Evolutionary conservation across 1,140 invertebrate species (phyloP), one percentile per base, ranked within the genome.

Genomic region (Thaumatotibia leucotreta): DNA sequence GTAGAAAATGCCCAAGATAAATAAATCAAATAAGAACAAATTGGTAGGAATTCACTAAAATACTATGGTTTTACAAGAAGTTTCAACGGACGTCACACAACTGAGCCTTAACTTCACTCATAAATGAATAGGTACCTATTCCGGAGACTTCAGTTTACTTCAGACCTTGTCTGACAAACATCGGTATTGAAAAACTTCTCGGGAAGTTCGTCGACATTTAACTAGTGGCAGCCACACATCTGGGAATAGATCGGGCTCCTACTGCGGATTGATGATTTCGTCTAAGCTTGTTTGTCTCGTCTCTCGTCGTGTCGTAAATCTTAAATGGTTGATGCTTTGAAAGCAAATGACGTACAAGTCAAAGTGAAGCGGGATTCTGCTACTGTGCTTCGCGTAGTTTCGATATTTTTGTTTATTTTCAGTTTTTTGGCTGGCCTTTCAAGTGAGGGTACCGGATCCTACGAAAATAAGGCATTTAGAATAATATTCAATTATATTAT

Each of bases 151-250:
- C 32, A 64, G 69, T 65, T 24, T 27, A 52, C 50, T 52, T 27
- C 24, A 31, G 58, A 32, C 17, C 11, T 62, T 6, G 61, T 62
- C 32, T 73, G 76, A 79, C 69, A 82, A 83, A 85, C 74, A 79
- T 63, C 70, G 61, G 72, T 75, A 83, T 82, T 79, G 81, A 76
- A 79, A 79, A 79, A 82, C 67, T 79, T 81, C 73, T 24, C 61
- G 11, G 20, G 52, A 70, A 71, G 81, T 83, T 84, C 82, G 69
- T 70, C 73, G 79, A 84, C 84, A 79, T 80, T 77, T 77, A 68
- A 58, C 52, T 58, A 78, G 74, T 39, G 73, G 82, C 76, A 70
- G 68, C 52, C 52, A 58, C 52, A 58, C 52, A 58, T 58, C 52
- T 58, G 52, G 52, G 52, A 29, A 58, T 58, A 58, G 52, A 58